Evolutionary conservation across 2,888 invertebrate genomes (phyloP).

Genomic region (Leptogaster cylindrica): DNA sequence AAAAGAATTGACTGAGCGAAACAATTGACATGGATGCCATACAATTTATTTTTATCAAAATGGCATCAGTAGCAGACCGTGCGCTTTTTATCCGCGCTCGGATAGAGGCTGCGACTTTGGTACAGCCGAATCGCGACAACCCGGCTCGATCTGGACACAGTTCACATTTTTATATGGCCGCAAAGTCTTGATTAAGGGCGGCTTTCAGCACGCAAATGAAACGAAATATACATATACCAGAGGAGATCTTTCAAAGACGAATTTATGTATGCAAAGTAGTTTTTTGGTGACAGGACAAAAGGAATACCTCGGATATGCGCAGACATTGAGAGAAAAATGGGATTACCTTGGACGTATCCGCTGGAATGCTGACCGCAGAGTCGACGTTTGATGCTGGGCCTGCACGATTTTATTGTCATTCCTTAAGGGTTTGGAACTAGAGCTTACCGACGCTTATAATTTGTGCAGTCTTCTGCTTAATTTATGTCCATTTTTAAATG

Average conservation of each 20-base stretch:
- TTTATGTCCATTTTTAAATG: neutral
- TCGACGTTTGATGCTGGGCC: too few relatives aligned
- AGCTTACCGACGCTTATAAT: conserved; percentile 16
- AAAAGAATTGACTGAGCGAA: conserved; percentile 42
- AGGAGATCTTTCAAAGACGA: conserved; percentile 53
- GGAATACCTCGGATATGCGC: conserved; percentile 48
- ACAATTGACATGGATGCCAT: conserved; percentile 50
- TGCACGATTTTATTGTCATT: conserved; percentile 29
- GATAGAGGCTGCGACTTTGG: conserved; percentile 5
- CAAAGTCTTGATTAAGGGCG: conserved; percentile 36
- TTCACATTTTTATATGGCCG: conserved; percentile 27
- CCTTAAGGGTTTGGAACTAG: conserved; percentile 13
- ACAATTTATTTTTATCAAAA: conserved; percentile 50
- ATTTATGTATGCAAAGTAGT: conserved; percentile 60
- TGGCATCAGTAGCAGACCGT: conserved; percentile 47
- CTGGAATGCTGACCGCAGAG: conserved; percentile 16
- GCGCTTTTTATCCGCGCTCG: conserved; percentile 5
- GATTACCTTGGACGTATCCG: conserved; percentile 1
- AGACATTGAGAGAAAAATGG: conserved; percentile 39
- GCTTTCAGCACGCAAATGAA: conserved; percentile 36
- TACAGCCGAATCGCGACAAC: conserved; percentile 29
- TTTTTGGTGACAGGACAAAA: conserved; percentile 53
- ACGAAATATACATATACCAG: conserved; percentile 26
- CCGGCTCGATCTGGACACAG: conserved; percentile 15
- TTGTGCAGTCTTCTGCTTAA: conserved; percentile 11